These are phyloP conservation scores for Solenodon paradoxus DNA, from an alignment of 2,113 vertebrate species.

Conservation along the genomic window DNA sequence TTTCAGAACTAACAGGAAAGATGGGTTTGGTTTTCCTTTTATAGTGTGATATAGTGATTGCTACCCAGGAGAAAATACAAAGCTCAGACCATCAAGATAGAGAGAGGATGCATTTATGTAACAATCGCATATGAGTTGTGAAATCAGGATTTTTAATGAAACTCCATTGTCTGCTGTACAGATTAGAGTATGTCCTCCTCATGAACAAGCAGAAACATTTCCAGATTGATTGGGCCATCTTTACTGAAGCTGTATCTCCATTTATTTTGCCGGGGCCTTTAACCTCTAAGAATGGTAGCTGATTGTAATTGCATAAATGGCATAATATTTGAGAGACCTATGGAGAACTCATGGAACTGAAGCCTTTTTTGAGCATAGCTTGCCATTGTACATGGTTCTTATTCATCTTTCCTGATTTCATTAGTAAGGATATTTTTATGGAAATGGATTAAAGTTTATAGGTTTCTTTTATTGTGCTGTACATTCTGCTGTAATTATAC, in stretches of 20 bases:
- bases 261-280: slow-evolving; percentile 67
- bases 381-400: neutral
- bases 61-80: neutral
- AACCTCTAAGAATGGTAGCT: slow-evolving; percentile 67
- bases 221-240: slow-evolving; percentile 68
- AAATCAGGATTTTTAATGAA: slow-evolving; percentile 77
- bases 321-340: slow-evolving; percentile 64
- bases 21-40: neutral
- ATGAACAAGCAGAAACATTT: slow-evolving; percentile 69
- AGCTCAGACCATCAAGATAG: slow-evolving; percentile 3
- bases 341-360: slow-evolving; percentile 44
- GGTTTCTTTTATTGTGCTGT: slow-evolving; percentile 49
- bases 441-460: slow-evolving; percentile 56
- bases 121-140: slow-evolving; percentile 66
- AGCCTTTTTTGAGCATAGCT: slow-evolving; percentile 46
- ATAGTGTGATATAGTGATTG: neutral
- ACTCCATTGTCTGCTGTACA: slow-evolving; percentile 61
- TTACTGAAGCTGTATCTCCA: slow-evolving; percentile 61
- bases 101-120: slow-evolving; percentile 62
- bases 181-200: slow-evolving; percentile 38
- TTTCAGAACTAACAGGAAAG: neutral
- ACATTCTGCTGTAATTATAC: slow-evolving; percentile 66
- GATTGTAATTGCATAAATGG: slow-evolving; percentile 70
- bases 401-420: slow-evolving; percentile 63
- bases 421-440: slow-evolving; percentile 49